Conservation (phyloP, 2,113 vertebrate species). For the Apeltes quadracus region DNA sequence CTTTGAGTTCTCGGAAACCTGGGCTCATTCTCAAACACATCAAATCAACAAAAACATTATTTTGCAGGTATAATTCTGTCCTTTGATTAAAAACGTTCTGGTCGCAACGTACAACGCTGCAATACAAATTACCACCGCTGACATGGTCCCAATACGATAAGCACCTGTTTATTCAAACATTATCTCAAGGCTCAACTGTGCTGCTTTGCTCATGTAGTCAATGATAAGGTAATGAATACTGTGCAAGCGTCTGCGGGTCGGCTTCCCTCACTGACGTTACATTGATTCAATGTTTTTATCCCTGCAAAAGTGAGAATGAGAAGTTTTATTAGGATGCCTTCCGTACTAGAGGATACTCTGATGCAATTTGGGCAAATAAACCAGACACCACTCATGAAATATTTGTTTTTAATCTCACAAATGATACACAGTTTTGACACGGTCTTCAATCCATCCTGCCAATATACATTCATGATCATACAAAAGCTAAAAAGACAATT, state of each 20-base stretch:
- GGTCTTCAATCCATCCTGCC: conserved; percentile 31
- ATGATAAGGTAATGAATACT: no score
- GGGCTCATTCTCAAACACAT: background rate
- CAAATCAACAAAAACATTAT: background rate
- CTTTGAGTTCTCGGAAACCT: background rate
- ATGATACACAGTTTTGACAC: conserved; percentile 49
- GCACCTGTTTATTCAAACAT: background rate
- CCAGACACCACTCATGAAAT: conserved; percentile 12
- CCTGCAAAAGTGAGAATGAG: background rate
- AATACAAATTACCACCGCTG: no score
- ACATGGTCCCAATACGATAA: background rate
- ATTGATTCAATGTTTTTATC: no score
- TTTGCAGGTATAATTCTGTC: background rate
- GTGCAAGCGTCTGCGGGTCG: no score
- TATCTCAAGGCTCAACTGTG: background rate
- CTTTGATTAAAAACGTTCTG: background rate
- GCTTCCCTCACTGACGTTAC: no score
- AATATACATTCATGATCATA: conserved; percentile 66
- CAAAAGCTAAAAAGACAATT: conserved; percentile 44
- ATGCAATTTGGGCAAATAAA: conserved; percentile 8
- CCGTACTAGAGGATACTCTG: background rate
- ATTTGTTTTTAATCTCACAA: conserved; percentile 55
- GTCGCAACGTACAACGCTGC: no score
- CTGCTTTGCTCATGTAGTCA: conserved; percentile 5
- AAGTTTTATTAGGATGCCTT: background rate